Evolutionary conservation across 2,888 invertebrate species (phyloP), one percentile per base, ranked within the genome.

Genomic region (Coleophora deauratella): DNA sequence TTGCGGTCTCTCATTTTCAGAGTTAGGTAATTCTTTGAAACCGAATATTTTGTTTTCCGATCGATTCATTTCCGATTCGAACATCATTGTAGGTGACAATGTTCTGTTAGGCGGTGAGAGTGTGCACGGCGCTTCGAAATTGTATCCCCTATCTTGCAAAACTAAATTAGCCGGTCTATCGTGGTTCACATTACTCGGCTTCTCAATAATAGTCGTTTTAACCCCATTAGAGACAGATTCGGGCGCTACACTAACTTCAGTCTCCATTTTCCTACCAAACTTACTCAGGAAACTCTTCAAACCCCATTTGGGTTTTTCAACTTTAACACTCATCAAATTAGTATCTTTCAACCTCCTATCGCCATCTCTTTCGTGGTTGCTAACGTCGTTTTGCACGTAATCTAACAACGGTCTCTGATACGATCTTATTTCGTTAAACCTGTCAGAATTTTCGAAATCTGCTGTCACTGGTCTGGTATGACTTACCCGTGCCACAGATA

Each of bases 311-410:
- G 78, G 70, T 49, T 79, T 80, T 33, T 77, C 72, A 0, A 76
- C 47, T 47, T 70, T 71, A 0, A 76, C 50, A 52, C 86, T 67
- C 11, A 80, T 62, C 35, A 80, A 39, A 57, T 88, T 71, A 1
- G 87, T 76, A 55, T 85, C 65, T 67, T 88, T 74, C 37, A 73
- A 78, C 44, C 70, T 67, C 49, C 76, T 55, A 33, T 74, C 72
- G 0, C 61, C 53, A 9, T 21, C 21, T 6, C 21, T 21, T 4
- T 75, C 70, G 33, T 72, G 54, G 12, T 68, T 56, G 42, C 87
- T 90, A 15, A 93, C 92, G 39, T 92, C 91, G 59, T 93, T 93
- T 53, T 90, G 93, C 0, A 93, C 87, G 55, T 91, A 93, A 0
- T 93, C 91, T 6, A 85, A n/a, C 14, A 37, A 35, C 0, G 82